phyloP scores from a whole-genome alignment of 2,113 vertebrate species.

The Laticauda colubrina region DNA sequence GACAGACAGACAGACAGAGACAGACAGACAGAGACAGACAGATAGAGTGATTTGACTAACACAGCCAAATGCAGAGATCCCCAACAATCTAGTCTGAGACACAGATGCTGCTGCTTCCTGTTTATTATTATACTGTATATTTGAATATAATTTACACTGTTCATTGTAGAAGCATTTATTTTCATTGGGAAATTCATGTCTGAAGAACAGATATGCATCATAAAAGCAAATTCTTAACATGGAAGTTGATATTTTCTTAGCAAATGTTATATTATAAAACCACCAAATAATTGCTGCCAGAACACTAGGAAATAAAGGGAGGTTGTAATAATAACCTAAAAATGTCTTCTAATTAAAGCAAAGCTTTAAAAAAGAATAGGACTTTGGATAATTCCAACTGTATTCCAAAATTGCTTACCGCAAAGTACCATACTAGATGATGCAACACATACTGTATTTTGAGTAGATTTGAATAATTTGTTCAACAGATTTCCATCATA shows the following conservation, averaged over 20 bases:
- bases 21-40: background rate
- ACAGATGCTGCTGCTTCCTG: constrained; percentile 68
- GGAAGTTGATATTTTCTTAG: constrained; percentile 38
- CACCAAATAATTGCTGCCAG: constrained; percentile 31
- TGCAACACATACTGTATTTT: background rate
- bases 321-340: constrained; percentile 3
- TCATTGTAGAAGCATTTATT: constrained; percentile 66
- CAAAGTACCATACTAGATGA: background rate
- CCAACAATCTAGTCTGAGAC: constrained; percentile 60
- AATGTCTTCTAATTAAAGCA: constrained; percentile 34
- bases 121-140: constrained; percentile 66
- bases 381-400: constrained; percentile 4
- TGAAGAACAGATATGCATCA: constrained; percentile 52
- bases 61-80: constrained; percentile 59
- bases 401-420: background rate
- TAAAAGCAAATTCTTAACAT: constrained; percentile 44
- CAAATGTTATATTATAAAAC: constrained; percentile 48
- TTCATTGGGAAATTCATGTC: constrained; percentile 55
- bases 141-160: constrained; percentile 63
- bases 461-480: background rate
- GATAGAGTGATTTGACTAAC: constrained; percentile 27
- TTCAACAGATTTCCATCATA: background rate
- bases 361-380: constrained; percentile 4
- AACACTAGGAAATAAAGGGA: background rate
- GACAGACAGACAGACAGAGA: too few relatives aligned